Conservation (phyloP, 2,888 invertebrate species). For the Chirona hameri region DNA sequence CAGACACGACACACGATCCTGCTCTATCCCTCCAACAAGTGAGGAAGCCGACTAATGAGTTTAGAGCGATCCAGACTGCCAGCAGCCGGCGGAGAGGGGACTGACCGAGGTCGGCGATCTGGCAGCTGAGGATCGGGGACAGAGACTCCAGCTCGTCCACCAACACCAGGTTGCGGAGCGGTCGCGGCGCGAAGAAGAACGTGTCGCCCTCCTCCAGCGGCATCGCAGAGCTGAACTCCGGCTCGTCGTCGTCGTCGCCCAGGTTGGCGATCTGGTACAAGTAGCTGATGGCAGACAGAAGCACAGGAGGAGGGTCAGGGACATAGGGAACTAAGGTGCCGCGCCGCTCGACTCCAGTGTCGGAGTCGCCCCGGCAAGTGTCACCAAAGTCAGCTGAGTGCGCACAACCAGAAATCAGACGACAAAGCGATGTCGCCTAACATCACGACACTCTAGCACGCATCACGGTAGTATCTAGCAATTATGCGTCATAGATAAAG, state of each 20-base stretch:
- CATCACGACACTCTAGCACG: no score
- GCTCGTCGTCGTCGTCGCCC: conserved; percentile 98
- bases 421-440: no score
- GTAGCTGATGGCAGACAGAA: conserved; percentile 33
- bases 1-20: not conserved
- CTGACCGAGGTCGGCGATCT: conserved; percentile 74
- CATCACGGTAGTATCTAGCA: no score
- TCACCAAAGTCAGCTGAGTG: no score
- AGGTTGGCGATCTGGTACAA: conserved; percentile 88
- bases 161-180: conserved; percentile 86
- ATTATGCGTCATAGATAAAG: no score
- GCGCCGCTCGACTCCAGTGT: no score
- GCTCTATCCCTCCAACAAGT: no score
- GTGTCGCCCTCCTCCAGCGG: conserved; percentile 98
- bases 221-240: conserved; percentile 97
- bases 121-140: conserved; percentile 79
- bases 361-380: no score
- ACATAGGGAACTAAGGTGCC: not conserved
- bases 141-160: conserved; percentile 97
- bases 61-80: no score
- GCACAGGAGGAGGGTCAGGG: conserved; percentile 29
- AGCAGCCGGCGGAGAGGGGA: conserved; percentile 7
- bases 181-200: conserved; percentile 95
- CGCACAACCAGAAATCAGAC: no score
- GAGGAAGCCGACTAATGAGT: no score